Percentiles rank a stretch among this genome's conserved stretches.
phyloP scores from a whole-genome alignment of 2,797 vertebrate genomes.

The Mus minutoides region DNA sequence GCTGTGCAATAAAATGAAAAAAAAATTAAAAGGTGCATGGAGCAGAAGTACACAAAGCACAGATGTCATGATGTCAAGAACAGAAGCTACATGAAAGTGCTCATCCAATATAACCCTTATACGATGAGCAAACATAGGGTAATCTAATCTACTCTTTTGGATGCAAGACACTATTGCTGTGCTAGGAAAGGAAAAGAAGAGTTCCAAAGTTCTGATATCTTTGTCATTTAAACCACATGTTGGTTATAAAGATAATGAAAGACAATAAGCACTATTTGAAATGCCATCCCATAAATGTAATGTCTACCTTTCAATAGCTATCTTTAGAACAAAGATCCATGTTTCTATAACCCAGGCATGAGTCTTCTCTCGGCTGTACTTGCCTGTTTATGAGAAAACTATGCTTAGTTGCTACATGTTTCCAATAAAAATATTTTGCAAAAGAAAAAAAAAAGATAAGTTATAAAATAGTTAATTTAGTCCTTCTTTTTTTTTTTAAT shows the following conservation, averaged over 20 bases:
- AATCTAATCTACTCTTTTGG: not conserved
- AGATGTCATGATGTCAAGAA: not conserved
- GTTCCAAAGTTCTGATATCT: not conserved
- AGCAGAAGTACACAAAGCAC: not conserved
- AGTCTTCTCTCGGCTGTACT: not conserved
- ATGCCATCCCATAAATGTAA: not conserved
- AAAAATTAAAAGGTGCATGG: not conserved
- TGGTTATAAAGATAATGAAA: conserved; percentile 9
- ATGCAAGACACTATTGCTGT: not conserved
- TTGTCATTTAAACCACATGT: not conserved
- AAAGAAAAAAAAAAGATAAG: too few relatives aligned
- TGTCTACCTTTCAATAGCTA: not conserved
- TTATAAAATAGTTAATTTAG: too few relatives aligned
- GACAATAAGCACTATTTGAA: not conserved
- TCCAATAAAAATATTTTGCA: conserved; percentile 53
- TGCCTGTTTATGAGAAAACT: conserved; percentile 14
- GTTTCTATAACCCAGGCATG: not conserved
- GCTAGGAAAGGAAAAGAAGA: not conserved
- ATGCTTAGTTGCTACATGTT: not conserved
- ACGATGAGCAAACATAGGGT: not conserved
- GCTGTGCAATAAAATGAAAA: not conserved
- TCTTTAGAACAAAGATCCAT: not conserved
- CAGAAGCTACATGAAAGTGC: not conserved
- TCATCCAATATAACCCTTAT: fast-evolving
- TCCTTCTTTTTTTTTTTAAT: too few relatives aligned